These are phyloP conservation scores for Pedionomus torquatus DNA, from an alignment of 2,113 vertebrate genomes.

Conservation along the genomic window DNA sequence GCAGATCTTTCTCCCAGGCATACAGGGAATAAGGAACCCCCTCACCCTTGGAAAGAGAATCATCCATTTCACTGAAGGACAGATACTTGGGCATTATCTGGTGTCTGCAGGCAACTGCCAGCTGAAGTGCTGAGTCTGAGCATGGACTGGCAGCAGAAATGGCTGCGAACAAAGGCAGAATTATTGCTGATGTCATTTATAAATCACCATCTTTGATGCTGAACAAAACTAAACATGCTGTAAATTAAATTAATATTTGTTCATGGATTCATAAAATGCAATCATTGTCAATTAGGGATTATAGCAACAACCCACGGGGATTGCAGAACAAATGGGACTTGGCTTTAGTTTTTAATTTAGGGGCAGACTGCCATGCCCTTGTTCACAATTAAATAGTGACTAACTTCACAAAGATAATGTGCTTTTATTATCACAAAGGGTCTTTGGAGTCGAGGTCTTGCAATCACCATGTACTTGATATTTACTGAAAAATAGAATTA, in stretches of 20 bases:
- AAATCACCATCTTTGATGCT: not conserved
- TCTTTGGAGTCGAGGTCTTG: not conserved
- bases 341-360: not conserved
- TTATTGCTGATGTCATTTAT: not conserved
- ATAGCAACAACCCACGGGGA: not conserved
- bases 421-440: not conserved
- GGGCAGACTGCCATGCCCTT: not conserved
- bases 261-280: not conserved
- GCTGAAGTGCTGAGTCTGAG: not conserved
- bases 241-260: constrained; percentile 15
- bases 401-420: not conserved
- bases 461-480: not conserved
- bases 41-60: not conserved
- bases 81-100: rapidly evolving
- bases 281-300: not conserved
- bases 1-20: not conserved
- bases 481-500: not conserved
- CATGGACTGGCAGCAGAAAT: not conserved
- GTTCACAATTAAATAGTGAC: not conserved
- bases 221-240: not conserved
- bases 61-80: not conserved
- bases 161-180: not conserved
- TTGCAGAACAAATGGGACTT: not conserved
- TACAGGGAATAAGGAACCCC: rapidly evolving
- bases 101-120: not conserved